Evolutionary conservation across 2,113 vertebrate genomes (phyloP).

Genomic region (Xyrauchen texanus): DNA sequence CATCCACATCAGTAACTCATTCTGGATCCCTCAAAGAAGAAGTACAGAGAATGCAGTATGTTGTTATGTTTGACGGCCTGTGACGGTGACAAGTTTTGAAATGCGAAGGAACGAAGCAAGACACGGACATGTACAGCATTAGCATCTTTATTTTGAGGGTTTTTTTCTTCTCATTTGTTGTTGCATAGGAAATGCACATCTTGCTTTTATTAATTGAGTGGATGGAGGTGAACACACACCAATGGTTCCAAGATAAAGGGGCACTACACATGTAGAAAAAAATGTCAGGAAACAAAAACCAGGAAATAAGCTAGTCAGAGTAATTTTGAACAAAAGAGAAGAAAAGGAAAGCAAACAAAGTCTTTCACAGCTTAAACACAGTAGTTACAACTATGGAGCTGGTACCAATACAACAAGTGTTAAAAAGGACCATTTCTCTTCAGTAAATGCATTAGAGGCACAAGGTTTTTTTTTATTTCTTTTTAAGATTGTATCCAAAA

Average conservation of each 20-base stretch:
- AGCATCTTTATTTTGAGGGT: conserved; percentile 88
- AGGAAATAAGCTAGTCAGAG: conserved; percentile 10
- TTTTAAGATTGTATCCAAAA: conserved; percentile 28
- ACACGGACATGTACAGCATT: conserved; percentile 79
- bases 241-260: conserved; percentile 86
- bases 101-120: no score
- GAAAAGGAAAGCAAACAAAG: conserved; percentile 36
- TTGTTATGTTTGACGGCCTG: no score
- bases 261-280: conserved; percentile 36
- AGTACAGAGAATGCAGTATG: no score
- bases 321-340: not conserved
- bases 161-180: conserved; percentile 75
- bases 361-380: conserved; percentile 54
- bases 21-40: no score
- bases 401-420: conserved; percentile 75
- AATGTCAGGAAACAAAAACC: not conserved
- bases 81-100: no score
- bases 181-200: conserved; percentile 99
- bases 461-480: conserved; percentile 75
- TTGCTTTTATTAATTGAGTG: conserved; percentile 98
- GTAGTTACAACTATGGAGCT: conserved; percentile 64
- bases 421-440: conserved; percentile 81
- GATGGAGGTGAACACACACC: conserved; percentile 89
- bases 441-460: conserved; percentile 93
- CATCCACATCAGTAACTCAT: not conserved